phyloP scores from a whole-genome alignment of 2,113 vertebrate species.

The Scopus umbretta region DNA sequence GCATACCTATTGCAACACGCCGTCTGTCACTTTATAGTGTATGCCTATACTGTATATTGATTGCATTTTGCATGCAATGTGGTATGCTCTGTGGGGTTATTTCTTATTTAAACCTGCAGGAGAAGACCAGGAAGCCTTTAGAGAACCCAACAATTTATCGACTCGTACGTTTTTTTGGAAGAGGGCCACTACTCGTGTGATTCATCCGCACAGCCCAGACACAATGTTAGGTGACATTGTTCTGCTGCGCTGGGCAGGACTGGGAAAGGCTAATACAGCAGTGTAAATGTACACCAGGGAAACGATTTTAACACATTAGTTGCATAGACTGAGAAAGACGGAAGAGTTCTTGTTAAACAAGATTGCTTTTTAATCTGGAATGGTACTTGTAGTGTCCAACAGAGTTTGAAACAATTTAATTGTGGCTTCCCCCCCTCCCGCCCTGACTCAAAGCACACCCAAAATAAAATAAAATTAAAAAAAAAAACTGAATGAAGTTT shows the following conservation, averaged over 20 bases:
- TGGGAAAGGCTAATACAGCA: neutral
- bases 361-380: neutral
- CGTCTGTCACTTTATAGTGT: neutral
- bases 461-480: neutral
- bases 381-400: accelerated
- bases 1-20: neutral
- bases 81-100: neutral
- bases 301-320: neutral
- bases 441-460: neutral
- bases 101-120: neutral
- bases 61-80: neutral
- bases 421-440: neutral
- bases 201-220: neutral
- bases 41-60: neutral
- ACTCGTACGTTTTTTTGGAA: neutral
- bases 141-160: neutral
- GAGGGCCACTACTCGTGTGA: neutral
- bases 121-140: neutral
- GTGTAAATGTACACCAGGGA: neutral
- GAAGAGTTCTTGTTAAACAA: neutral
- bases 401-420: neutral
- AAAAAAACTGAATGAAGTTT: neutral
- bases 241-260: neutral
- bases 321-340: neutral
- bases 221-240: neutral